Evolutionary conservation across 1,140 invertebrate genomes (phyloP), one percentile per base, ranked within the genome.

Genomic region (Camponotus pennsylvanicus): DNA sequence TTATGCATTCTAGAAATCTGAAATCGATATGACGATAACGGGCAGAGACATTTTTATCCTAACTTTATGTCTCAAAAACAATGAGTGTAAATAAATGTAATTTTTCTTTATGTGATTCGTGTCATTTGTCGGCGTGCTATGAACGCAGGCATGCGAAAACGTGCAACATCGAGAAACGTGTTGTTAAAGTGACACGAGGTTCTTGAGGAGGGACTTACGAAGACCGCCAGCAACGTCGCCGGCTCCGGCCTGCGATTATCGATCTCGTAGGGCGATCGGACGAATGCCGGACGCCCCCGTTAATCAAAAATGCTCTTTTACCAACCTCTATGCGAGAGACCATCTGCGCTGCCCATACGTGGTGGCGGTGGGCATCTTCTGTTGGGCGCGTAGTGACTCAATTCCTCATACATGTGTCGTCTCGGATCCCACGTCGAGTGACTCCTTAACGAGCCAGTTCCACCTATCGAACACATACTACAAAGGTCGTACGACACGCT

Each of bases 391-490:
- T 96, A 96, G 91, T 96, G 96, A 92, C 96, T 96, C 91, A 97
- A 95, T 95, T 98, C 97, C 95, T 98, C 98, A 95, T 98, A 98
- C 95, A 98, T 97, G 93, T 98, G 97, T 57, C 98, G 95, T 66
- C 98, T 96, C 69, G 98, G 98, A 95, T 98, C 97, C 98, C 98
- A 98, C 92, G 98, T 98, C 42, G 97, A 97, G 94, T 97, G 97
- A 94, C 96, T 97, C 89, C 95, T 95, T 93, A 95, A 92, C 78
- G 95, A 95, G 86, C 95, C 94, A 93, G 94, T 94, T 80, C 94
- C 93, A 95, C 95, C 95, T 96, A 93, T 93, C 92, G 89, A 95
- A 95, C 92, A 95, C 91, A 95, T 91, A 92, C 95, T 95, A 95
- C 94, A 95, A 94, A 93, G 90, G 94, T 92, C 89, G 93, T 95